phyloP scores from a whole-genome alignment of 1,140 invertebrate genomes.

The Rhizoglyphus robini region DNA sequence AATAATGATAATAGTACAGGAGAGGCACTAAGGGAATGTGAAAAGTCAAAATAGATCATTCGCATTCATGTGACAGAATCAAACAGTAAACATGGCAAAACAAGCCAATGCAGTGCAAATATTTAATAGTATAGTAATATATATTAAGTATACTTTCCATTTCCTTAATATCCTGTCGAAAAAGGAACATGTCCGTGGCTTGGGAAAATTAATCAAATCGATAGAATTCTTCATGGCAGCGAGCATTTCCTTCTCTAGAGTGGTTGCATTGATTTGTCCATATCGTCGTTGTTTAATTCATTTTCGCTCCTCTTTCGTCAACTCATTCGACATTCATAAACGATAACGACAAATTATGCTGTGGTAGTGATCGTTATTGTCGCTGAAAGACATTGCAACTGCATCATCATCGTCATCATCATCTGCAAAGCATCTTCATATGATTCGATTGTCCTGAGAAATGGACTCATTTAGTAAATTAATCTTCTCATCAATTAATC shows the following conservation, averaged over 20 bases:
- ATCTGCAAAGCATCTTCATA: slow-evolving; percentile 51
- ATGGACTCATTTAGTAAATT: slow-evolving; percentile 42
- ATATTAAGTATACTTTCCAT: too few species aligned
- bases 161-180: slow-evolving; percentile 14
- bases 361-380: slow-evolving; percentile 14
- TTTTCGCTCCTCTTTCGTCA: slow-evolving; percentile 34
- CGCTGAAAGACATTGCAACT: not conserved
- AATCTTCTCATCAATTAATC: slow-evolving; percentile 46
- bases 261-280: slow-evolving; percentile 6
- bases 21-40: slow-evolving; percentile 22
- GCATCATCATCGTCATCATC: not conserved
- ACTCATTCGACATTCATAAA: slow-evolving; percentile 35
- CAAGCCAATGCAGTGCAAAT: not conserved
- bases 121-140: too few species aligned
- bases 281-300: slow-evolving; percentile 20
- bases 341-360: slow-evolving; percentile 32
- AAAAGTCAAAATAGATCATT: not conserved
- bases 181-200: not conserved
- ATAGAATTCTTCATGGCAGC: slow-evolving; percentile 19
- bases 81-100: too few species aligned
- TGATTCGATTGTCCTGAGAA: slow-evolving; percentile 47
- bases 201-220: slow-evolving; percentile 5
- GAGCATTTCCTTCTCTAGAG: slow-evolving; percentile 21
- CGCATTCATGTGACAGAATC: not conserved
- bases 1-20: slow-evolving; percentile 17